A percentile compares a stretch with the other conserved stretches of the same genome.
These are phyloP conservation scores for Hippoglossus stenolepis DNA, from an alignment of 2,113 vertebrate genomes.

Conservation along the genomic window DNA sequence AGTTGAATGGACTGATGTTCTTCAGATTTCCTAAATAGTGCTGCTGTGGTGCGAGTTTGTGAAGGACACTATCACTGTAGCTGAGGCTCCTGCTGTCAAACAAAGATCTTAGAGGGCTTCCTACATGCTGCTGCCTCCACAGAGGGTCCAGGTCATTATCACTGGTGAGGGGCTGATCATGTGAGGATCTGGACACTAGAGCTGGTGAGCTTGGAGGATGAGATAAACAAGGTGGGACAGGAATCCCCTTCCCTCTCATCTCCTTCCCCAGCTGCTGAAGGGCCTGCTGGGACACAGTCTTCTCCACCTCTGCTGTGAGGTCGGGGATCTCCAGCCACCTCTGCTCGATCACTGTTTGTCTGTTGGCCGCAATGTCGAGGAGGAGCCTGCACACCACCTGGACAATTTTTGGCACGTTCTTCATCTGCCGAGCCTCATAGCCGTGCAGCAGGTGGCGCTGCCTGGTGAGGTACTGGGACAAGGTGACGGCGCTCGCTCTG, in stretches of 20 bases:
- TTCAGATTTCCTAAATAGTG: slow-evolving; percentile 67
- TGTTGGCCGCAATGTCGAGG: slow-evolving; percentile 90
- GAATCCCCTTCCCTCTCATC: slow-evolving; percentile 85
- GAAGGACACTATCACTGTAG: slow-evolving; percentile 91
- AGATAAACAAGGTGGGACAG: slow-evolving; percentile 52
- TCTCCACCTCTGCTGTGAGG: slow-evolving; percentile 91
- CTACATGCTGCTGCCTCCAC: slow-evolving; percentile 82
- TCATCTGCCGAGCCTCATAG: slow-evolving; percentile 94
- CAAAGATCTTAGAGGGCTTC: slow-evolving; percentile 77
- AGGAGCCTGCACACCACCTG: slow-evolving; percentile 90
- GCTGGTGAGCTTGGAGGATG: slow-evolving; percentile 37
- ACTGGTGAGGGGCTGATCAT: slow-evolving; percentile 73
- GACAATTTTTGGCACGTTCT: slow-evolving; percentile 93
- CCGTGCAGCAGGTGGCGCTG: slow-evolving; percentile 96
- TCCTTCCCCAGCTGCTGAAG: slow-evolving; percentile 85
- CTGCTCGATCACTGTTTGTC: slow-evolving; percentile 82
- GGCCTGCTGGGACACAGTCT: slow-evolving; percentile 90
- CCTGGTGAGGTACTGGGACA: slow-evolving; percentile 92
- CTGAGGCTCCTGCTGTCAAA: slow-evolving; percentile 84
- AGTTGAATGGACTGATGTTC: slow-evolving; percentile 70
- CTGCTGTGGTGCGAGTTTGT: slow-evolving; percentile 74
- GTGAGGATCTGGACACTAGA: slow-evolving; percentile 48
- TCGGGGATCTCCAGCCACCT: slow-evolving; percentile 83
- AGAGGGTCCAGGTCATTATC: slow-evolving; percentile 84
- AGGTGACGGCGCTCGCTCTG: slow-evolving; percentile 86